Base-by-base conservation (phyloP, 2,888 invertebrate species). In the Drosophila nr. perissopoda region DNA sequence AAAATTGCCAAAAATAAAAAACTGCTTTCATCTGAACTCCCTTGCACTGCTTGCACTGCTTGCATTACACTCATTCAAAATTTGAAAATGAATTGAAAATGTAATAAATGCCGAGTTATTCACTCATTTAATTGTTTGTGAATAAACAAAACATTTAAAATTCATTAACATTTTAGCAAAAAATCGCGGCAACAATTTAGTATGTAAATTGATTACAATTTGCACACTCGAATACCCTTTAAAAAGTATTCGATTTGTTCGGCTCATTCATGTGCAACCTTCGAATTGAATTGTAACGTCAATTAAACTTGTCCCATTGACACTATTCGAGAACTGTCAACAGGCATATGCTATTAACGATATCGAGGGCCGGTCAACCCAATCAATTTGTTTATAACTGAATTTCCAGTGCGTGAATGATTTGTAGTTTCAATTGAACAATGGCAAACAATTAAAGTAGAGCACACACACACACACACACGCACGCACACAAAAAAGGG, bases 211-310 rank as follows among this genome's bases (percentile, higher is more conserved):
- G 70, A 29, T 42, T 10, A 31, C 25, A 42, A 34, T 18, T 33
- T 11, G 33, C 40, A n/a, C 40, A 18, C 16, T 53, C n/a, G 27
- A 27, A 52, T 69, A 38, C 31, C 27, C 42, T 31, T 10, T 21
- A 4, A 21, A 21, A 54, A 56, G 2, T 49, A 29, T 5, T 29
- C 48, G n/a, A 34, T 51, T 42, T 13, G 25, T 58, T 40, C n/a
- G 16, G 56, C 34, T 67, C 38, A 76, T 40, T 78, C 60, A 73
- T 52, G 52, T 60, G 64, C 48, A 76, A 45, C 74, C 56, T 58
- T 76, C 77, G 45, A 76, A 89, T 89, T 82, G 82, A 79, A 79
- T 82, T 90, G 87, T 69, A 76, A 69, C 75, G 87, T 72, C 78
- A 82, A 87, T 89, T 82, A 53, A 70, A 77, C 61, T 80, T 73